A percentile compares a stretch with the other conserved stretches of the same genome.
These are phyloP conservation scores for Hoplostethus mediterraneus DNA, from an alignment of 2,797 vertebrate species.

Conservation along the genomic window DNA sequence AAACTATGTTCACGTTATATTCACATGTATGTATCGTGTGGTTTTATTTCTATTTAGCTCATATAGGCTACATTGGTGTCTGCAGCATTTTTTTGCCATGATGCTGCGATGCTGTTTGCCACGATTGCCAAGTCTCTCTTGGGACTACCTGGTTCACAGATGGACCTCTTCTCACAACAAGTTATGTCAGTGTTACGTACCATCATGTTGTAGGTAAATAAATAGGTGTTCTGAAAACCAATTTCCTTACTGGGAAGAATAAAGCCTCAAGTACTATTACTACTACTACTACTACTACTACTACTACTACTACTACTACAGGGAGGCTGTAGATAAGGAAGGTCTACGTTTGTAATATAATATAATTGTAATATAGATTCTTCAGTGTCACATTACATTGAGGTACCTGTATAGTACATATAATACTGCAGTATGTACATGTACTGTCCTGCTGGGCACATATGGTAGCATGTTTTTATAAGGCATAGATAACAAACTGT, in stretches of 20 bases:
- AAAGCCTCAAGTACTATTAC: not conserved
- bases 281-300: not conserved
- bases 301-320: not conserved
- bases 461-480: constrained; percentile 1
- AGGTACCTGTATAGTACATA: not conserved
- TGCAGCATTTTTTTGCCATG: not conserved
- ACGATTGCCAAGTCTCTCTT: not conserved
- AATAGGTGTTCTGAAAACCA: not conserved
- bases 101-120: not conserved
- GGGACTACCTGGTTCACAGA: not conserved
- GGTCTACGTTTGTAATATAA: not conserved
- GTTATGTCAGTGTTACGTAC: not conserved
- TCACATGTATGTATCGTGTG: no score
- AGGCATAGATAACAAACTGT: constrained; percentile 29
- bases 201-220: not conserved
- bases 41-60: not conserved
- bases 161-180: not conserved
- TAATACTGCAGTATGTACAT: not conserved
- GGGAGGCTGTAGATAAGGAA: not conserved
- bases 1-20: not conserved
- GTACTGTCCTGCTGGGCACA: constrained; percentile 4
- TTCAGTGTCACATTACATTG: not conserved
- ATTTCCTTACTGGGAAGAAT: not conserved
- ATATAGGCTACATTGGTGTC: not conserved
- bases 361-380: not conserved